Base-by-base conservation (phyloP, 1,140 invertebrate species). In the Drosophila lacteicornis region DNA sequence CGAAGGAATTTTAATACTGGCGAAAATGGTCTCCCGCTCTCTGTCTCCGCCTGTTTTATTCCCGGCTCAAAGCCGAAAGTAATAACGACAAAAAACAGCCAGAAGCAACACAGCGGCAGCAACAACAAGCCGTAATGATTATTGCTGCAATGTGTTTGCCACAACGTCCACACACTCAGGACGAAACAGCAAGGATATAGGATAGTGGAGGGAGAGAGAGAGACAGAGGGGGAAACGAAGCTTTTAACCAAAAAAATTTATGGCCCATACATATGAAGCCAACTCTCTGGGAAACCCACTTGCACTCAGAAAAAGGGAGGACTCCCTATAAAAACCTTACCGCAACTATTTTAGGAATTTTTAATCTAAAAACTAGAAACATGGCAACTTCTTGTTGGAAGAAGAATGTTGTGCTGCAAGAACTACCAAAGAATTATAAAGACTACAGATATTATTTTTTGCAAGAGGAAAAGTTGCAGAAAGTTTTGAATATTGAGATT, bases 131-230 rank as follows among this genome's bases (percentile, higher is more conserved):
- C 58, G 85, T 81, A 88, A 88, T 88, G 84, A 87, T 87, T 87
- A 87, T 88, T 88, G 84, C 84, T 88, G 83, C 83, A 60, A 87
- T 84, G 82, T 85, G 82, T 84, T 84, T 85, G 82, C 82, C 83
- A 87, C 83, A 87, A 83, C 68, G 84, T 80, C 80, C 83, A 75
- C 80, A 82, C 51, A 47, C 49, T 38, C 45, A 60, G 19, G 42
- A 25, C 38, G 27, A 51, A 38, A 36, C 40, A 45, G 42, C 46
- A 42, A 33, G 61, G 53, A 63, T 42, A 40, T 33, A 27, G 15
- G 22, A 17, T 25, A 71, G 22, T 33, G 13, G 33, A 19, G n/a
- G 27, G 17, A 33, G 27, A 38, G 53, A 11, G 17, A 36, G 25
- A 13, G 43, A n/a, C 27, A 27, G 27, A 56, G 36, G 57, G 33